These are phyloP conservation scores for Progne subis DNA, from an alignment of 2,113 vertebrate genomes.

Conservation along the genomic window DNA sequence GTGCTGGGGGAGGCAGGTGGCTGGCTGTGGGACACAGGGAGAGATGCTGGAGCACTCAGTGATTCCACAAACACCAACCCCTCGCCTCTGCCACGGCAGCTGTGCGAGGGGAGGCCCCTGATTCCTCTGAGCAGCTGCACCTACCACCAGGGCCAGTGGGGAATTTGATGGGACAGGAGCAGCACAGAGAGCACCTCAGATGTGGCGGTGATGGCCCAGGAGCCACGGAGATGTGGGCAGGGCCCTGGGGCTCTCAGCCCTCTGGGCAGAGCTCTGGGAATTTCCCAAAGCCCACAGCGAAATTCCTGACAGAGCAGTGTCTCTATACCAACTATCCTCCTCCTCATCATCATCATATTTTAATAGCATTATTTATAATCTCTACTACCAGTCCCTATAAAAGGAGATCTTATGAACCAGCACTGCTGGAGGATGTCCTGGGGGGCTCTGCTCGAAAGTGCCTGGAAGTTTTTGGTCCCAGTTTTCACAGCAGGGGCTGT, in stretches of 20 bases:
- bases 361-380: not conserved
- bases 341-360: not conserved
- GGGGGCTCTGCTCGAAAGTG: not conserved
- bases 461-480: not conserved
- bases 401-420: not conserved
- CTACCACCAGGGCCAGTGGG: not conserved
- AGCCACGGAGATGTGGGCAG: not conserved
- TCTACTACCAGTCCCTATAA: not conserved
- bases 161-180: not conserved
- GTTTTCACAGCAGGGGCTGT: not conserved
- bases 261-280: not conserved
- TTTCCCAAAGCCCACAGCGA: not conserved
- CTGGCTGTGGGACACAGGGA: conserved; percentile 81
- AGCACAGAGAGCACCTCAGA: not conserved
- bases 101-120: not conserved
- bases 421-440: rapidly evolving
- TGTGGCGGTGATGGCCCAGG: not conserved
- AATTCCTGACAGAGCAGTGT: not conserved
- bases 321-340: not conserved
- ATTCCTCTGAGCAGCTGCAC: not conserved
- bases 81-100: not conserved
- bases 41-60: not conserved
- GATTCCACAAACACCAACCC: not conserved
- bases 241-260: not conserved
- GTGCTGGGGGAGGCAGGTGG: conserved; percentile 98